phyloP scores from a whole-genome alignment of 2,113 vertebrate species.

The Camelus dromedarius region DNA sequence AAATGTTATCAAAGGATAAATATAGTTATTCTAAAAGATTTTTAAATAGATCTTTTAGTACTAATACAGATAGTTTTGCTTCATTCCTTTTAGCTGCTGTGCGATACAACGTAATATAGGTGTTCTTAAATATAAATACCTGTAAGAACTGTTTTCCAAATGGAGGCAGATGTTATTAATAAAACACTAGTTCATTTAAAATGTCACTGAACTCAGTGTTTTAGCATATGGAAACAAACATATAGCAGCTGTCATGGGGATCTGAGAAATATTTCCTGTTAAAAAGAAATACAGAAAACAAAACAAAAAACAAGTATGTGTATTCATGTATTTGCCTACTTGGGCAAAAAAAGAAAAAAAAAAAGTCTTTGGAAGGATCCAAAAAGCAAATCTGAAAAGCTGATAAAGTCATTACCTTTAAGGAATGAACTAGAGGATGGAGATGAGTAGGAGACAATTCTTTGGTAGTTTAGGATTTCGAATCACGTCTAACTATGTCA shows the following conservation, averaged over 20 bases:
- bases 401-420: not conserved
- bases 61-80: not conserved
- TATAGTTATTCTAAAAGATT: not conserved
- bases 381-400: not conserved
- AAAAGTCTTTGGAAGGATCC: not conserved
- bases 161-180: constrained; percentile 10
- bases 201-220: not conserved
- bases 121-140: not conserved
- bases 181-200: constrained; percentile 3
- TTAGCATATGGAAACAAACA: not conserved
- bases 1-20: not conserved
- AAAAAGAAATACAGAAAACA: not conserved
- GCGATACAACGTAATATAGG: not conserved
- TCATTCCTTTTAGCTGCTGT: not conserved
- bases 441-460: not conserved
- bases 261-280: not conserved
- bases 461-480: not conserved
- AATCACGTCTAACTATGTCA: not conserved
- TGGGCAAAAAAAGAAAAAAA: not conserved
- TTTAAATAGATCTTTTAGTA: not conserved
- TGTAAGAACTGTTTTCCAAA: not conserved
- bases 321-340: not conserved
- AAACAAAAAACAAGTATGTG: not conserved
- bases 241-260: not conserved
- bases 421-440: not conserved